These are phyloP conservation scores for Caenorhabditis angaria DNA, from an alignment of 2,888 invertebrate species.

Conservation along the genomic window DNA sequence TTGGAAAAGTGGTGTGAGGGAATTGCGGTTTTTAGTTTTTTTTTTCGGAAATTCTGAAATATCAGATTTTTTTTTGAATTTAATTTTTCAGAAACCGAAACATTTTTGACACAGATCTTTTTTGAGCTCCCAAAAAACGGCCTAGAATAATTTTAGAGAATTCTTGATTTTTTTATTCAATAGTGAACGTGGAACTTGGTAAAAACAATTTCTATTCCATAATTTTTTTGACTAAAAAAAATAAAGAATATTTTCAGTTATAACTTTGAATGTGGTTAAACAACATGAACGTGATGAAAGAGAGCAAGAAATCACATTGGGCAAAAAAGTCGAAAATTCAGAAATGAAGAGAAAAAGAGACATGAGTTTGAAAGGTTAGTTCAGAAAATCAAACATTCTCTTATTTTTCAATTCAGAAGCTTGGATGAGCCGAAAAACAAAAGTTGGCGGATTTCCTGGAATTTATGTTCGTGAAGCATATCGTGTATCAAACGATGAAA, in stretches of 20 bases:
- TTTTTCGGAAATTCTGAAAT: no score
- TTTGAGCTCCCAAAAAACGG: no score
- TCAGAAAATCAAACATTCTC: neutral
- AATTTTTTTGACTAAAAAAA: neutral
- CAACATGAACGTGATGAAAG: conserved; percentile 7
- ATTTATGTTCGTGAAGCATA: conserved; percentile 25
- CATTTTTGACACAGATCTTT: no score
- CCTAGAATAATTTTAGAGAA: no score
- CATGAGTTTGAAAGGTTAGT: conserved; percentile 2
- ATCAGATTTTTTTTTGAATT: no score
- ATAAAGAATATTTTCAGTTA: conserved; percentile 15
- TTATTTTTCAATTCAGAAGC: conserved; percentile 9
- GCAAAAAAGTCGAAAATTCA: neutral
- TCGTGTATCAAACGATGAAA: conserved; percentile 19
- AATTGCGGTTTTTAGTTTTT: conserved; percentile 25
- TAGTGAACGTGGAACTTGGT: no score
- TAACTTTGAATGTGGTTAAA: conserved; percentile 19
- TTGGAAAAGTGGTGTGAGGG: neutral
- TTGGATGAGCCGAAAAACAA: conserved; percentile 5
- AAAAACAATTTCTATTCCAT: neutral
- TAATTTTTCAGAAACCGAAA: no score
- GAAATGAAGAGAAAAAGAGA: conserved; percentile 22
- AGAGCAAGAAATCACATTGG: conserved; percentile 26
- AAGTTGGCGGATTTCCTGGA: conserved; percentile 6
- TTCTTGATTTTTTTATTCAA: no score